Percentiles rank a stretch among this genome's conserved stretches.
Conservation (phyloP, 2,113 vertebrate genomes). For the Festucalex cinctus region DNA sequence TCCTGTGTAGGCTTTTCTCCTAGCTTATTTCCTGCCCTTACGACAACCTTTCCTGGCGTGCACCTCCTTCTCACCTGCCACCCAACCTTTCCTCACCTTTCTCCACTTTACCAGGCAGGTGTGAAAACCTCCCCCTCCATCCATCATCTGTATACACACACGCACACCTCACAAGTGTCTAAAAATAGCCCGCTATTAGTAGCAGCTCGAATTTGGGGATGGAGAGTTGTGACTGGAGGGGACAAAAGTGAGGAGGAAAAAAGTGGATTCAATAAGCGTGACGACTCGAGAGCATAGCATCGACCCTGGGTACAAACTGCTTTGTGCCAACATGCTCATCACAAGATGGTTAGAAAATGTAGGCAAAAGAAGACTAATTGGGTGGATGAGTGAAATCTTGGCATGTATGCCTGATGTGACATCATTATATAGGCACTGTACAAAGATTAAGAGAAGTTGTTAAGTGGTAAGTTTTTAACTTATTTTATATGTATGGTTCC, state of each 20-base stretch:
- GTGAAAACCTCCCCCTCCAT: constrained; percentile 67
- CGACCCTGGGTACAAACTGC: neutral
- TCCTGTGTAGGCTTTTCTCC: neutral
- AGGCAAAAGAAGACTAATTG: neutral
- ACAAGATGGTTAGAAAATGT: neutral
- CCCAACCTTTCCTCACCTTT: constrained; percentile 4
- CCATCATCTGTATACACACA: constrained; percentile 67
- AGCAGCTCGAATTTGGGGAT: constrained; percentile 48
- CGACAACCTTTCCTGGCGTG: constrained; percentile 26
- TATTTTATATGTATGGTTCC: neutral
- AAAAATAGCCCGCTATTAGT: constrained; percentile 76
- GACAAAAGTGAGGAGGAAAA: constrained; percentile 5
- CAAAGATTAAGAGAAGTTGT: neutral
- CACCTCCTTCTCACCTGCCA: constrained; percentile 16
- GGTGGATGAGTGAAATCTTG: neutral
- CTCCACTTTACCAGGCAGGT: constrained; percentile 34
- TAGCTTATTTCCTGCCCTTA: constrained; percentile 1
- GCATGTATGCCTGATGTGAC: neutral
- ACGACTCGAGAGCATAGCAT: neutral
- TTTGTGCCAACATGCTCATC: neutral
- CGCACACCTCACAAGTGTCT: constrained; percentile 55
- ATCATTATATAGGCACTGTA: neutral
- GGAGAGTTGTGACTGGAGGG: constrained; percentile 32
- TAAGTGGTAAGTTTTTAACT: neutral
- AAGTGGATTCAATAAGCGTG: neutral